Conservation (phyloP, 2,797 vertebrate genomes). For the Phoeniculus purpureus region DNA sequence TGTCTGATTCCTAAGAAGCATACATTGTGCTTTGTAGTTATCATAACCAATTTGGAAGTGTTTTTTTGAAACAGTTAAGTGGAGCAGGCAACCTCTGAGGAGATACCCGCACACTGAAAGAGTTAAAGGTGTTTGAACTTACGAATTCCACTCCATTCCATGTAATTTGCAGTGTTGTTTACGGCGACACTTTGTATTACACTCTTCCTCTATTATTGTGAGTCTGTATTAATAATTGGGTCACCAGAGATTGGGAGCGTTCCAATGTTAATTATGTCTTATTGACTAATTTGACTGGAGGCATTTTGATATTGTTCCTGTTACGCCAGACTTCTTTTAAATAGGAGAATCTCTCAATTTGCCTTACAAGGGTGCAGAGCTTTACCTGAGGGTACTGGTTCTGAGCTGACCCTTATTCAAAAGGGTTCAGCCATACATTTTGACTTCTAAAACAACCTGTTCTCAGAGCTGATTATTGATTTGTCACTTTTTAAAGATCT, state of each 20-base stretch:
- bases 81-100: not conserved
- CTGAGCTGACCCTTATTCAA: not conserved
- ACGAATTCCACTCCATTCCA: not conserved
- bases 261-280: slow-evolving; percentile 23
- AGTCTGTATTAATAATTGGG: not conserved
- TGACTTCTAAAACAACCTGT: not conserved
- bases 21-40: not conserved
- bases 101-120: not conserved
- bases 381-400: not conserved
- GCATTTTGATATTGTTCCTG: slow-evolving; percentile 32
- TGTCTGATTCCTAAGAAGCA: not conserved
- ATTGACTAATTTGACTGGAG: slow-evolving; percentile 23
- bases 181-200: not conserved
- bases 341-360: not conserved
- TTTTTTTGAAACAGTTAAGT: not conserved
- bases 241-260: not conserved
- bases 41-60: not conserved
- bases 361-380: not conserved
- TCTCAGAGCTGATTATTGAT: not conserved
- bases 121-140: not conserved
- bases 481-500: not conserved
- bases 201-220: not conserved
- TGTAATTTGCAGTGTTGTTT: not conserved
- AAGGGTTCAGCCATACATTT: not conserved
- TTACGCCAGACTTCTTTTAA: not conserved